phyloP scores from a whole-genome alignment of 92 coral and sea anemone species.

The Palythoa caribaeorum region DNA sequence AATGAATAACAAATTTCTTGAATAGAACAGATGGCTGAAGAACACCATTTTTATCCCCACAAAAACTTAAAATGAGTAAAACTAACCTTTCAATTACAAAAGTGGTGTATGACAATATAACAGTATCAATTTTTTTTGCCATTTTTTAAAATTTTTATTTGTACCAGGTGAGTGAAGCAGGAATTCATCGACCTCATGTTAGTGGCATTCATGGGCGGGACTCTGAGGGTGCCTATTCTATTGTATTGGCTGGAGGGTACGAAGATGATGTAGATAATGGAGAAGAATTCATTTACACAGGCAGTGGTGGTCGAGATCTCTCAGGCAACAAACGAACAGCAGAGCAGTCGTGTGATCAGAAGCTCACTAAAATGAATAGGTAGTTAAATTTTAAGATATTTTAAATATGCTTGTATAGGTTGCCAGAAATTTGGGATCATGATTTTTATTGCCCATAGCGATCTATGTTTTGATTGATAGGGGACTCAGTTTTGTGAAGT shows the following conservation, averaged over 20 bases:
- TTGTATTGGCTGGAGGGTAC: slow-evolving; percentile 98
- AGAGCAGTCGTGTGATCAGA: slow-evolving; percentile 99
- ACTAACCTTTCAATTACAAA: no score
- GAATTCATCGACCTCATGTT: slow-evolving; percentile 98
- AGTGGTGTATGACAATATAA: no score
- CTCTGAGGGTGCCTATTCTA: slow-evolving; percentile 97
- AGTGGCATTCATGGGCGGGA: slow-evolving; percentile 99
- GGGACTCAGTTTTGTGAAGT: no score
- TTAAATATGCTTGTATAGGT: no score
- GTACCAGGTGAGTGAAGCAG: slow-evolving; percentile 92
- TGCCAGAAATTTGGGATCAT: no score
- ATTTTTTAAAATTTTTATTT: not conserved
- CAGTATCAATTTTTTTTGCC: no score
- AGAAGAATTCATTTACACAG: slow-evolving; percentile 94
- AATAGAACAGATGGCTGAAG: no score
- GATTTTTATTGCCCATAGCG: no score
- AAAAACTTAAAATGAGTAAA: no score
- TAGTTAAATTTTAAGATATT: not conserved
- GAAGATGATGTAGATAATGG: slow-evolving; percentile 99
- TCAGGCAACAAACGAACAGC: slow-evolving; percentile 99
- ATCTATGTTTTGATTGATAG: no score
- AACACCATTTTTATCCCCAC: no score
- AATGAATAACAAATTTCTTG: no score
- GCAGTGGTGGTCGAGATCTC: slow-evolving; percentile 98
- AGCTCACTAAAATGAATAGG: slow-evolving; percentile 98